Percentiles rank a stretch among this genome's conserved stretches.
Evolutionary conservation across 2,113 vertebrate species (phyloP).

Genomic region (Azemiops feae): DNA sequence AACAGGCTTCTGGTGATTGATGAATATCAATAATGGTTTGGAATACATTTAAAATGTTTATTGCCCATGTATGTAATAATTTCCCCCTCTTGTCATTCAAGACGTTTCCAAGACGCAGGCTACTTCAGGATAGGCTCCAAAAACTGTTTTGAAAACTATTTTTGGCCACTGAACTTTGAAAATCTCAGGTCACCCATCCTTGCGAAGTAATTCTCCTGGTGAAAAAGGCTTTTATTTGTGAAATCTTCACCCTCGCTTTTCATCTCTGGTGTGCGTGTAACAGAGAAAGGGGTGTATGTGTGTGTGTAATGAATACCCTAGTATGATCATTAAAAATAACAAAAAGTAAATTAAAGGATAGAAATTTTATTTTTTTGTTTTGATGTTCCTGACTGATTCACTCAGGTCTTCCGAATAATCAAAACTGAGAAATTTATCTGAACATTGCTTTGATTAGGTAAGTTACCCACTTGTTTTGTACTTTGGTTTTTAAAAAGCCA

Average conservation of each 20-base stretch:
- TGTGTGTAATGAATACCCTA: background rate
- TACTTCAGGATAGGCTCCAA: background rate
- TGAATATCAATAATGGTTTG: background rate
- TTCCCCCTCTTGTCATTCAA: background rate
- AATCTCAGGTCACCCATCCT: background rate
- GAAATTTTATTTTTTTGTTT: background rate
- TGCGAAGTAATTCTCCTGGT: background rate
- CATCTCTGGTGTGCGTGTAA: background rate
- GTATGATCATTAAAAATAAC: background rate
- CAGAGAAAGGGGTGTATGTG: background rate
- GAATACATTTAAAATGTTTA: background rate
- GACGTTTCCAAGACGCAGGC: background rate
- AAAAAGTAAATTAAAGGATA: background rate
- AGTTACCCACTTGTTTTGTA: background rate
- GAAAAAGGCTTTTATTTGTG: background rate
- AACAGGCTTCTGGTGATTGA: background rate
- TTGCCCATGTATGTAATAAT: background rate
- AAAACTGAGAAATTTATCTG: background rate
- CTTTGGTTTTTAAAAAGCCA: background rate
- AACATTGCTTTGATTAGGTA: background rate
- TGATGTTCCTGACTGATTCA: background rate
- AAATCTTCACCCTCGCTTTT: background rate
- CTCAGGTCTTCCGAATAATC: background rate
- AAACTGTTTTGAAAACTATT: background rate
- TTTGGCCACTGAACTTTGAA: background rate